phyloP scores from a whole-genome alignment of 92 coral and sea anemone species.

The Diadumene lineata region DNA sequence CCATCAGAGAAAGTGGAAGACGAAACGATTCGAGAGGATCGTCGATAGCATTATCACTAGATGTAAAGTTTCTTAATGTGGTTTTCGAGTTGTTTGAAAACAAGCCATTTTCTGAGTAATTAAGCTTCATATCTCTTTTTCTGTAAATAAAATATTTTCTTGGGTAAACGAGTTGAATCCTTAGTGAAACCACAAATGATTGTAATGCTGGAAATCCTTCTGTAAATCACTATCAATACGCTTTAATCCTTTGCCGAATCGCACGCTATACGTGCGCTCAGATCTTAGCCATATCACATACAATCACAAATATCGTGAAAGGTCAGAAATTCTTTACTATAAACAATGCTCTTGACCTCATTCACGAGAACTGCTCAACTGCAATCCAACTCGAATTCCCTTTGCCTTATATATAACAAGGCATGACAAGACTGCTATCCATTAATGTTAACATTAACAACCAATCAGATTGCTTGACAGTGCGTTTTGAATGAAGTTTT shows the following conservation, averaged over 20 bases:
- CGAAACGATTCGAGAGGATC: constrained; percentile 13
- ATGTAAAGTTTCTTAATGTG: background rate
- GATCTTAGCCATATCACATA: background rate
- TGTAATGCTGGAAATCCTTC: background rate
- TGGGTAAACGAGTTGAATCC: background rate
- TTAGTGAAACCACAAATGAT: background rate
- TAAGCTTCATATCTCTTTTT: background rate
- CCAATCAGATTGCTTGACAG: constrained; percentile 4
- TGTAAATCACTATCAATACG: background rate
- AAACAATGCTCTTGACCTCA: constrained; percentile 30
- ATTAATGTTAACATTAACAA: constrained; percentile 3
- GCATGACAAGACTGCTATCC: background rate
- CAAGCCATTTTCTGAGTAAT: constrained; percentile 4
- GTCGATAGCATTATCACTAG: background rate
- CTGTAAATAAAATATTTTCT: background rate
- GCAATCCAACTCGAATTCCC: background rate
- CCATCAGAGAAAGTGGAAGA: constrained; percentile 61
- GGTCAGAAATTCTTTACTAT: constrained; percentile 3
- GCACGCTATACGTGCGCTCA: background rate
- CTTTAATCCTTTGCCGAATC: background rate
- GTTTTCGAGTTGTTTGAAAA: background rate
- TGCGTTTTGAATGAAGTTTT: background rate
- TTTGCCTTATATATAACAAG: background rate
- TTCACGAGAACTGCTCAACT: constrained; percentile 10
- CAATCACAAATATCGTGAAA: constrained; percentile 1